Evolutionary conservation across 1,140 invertebrate species (phyloP).

Genomic region (Ips typographus): DNA sequence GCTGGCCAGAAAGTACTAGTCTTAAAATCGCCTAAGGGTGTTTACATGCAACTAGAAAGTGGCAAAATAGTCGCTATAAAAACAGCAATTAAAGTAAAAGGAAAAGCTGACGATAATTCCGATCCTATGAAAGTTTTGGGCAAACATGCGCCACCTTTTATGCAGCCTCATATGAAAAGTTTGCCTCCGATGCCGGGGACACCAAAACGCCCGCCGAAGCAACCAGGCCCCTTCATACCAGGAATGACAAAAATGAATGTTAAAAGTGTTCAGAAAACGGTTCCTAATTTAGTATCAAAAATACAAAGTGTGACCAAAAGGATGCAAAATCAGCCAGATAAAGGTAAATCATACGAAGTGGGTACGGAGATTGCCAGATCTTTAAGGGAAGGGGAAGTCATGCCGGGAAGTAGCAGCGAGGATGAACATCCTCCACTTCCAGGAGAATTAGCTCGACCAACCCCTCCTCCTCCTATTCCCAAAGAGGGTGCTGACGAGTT

Average conservation of each 20-base stretch:
- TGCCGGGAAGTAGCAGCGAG: slow-evolving; percentile 35
- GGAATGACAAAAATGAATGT: slow-evolving; percentile 47
- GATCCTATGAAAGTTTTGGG: slow-evolving; percentile 20
- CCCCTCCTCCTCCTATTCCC: not conserved
- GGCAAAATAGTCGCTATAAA: slow-evolving; percentile 96
- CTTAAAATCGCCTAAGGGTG: slow-evolving; percentile 90
- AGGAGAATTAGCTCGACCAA: not conserved
- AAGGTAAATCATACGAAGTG: slow-evolving; percentile 52
- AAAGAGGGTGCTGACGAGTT: slow-evolving; percentile 36
- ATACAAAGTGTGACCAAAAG: slow-evolving; percentile 41
- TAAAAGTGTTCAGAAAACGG: slow-evolving; percentile 49
- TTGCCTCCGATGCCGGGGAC: slow-evolving; percentile 69
- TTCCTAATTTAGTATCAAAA: slow-evolving; percentile 47
- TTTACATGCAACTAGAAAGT: slow-evolving; percentile 92
- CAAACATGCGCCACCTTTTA: slow-evolving; percentile 11
- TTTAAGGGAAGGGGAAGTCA: slow-evolving; percentile 2
- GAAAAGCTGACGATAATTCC: slow-evolving; percentile 58
- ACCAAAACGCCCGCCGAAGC: slow-evolving; percentile 52
- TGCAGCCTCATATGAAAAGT: slow-evolving; percentile 62
- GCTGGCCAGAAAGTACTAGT: slow-evolving; percentile 92
- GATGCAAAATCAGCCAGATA: slow-evolving; percentile 39
- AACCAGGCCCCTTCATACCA: slow-evolving; percentile 44
- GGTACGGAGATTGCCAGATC: slow-evolving; percentile 43
- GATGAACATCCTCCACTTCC: slow-evolving; percentile 28
- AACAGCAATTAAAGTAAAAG: slow-evolving; percentile 70